Evolutionary conservation across 2,888 invertebrate species (phyloP).

Genomic region (Calliphora vomitoria): DNA sequence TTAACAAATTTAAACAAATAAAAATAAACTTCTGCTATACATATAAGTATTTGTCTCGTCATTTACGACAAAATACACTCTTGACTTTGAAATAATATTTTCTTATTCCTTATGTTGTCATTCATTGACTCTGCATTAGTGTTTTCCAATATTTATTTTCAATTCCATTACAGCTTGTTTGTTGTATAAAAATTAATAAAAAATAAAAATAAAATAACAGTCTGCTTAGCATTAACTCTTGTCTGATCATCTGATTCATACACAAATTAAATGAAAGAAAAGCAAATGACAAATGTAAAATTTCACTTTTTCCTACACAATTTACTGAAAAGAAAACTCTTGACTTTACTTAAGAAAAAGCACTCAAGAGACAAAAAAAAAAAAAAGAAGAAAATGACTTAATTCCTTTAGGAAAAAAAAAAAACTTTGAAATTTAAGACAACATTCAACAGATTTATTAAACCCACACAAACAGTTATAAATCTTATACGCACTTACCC

Average conservation of each 20-base stretch:
- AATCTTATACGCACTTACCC: too few species aligned
- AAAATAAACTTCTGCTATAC: too few species aligned
- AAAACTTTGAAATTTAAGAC: not conserved
- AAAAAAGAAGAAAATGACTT: not conserved
- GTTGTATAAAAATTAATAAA: not conserved
- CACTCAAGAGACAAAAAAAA: not conserved
- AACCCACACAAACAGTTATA: not conserved
- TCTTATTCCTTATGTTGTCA: not conserved
- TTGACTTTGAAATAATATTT: not conserved
- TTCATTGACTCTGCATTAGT: not conserved
- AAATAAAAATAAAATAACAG: not conserved
- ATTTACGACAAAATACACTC: not conserved
- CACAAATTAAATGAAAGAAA: not conserved
- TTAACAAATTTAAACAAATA: too few species aligned
- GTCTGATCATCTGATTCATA: not conserved
- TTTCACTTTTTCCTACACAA: conserved; percentile 14
- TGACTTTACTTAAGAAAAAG: not conserved
- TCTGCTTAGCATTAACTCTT: not conserved
- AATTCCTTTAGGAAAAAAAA: not conserved
- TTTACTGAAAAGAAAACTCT: not conserved
- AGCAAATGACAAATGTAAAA: conserved; percentile 6
- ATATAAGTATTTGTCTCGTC: not conserved
- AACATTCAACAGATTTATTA: conserved; percentile 26
- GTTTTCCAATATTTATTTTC: not conserved
- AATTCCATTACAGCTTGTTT: not conserved